Conservation (phyloP, 2,113 vertebrate species). For the Polypterus bichir region DNA sequence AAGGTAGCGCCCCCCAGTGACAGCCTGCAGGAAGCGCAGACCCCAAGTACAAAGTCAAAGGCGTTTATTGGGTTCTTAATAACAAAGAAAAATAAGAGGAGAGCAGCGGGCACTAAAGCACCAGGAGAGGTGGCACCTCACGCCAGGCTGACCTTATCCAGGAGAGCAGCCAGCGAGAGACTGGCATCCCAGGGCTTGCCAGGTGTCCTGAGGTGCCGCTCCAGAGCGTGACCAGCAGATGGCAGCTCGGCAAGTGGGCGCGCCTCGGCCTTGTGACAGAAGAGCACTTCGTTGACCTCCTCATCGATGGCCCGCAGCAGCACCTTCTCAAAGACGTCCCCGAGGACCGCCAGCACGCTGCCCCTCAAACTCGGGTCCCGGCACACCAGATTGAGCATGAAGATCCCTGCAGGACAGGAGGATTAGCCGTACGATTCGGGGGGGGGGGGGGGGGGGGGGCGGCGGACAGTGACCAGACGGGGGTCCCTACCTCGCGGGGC, state of each 20-base stretch:
- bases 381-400: slow-evolving; percentile 87
- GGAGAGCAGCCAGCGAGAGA: slow-evolving; percentile 56
- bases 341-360: slow-evolving; percentile 56
- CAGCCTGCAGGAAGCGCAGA: no score
- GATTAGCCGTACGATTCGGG: neutral
- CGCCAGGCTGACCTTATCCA: slow-evolving; percentile 62
- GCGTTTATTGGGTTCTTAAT: no score
- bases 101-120: no score
- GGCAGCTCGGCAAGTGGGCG: slow-evolving; percentile 31
- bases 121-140: slow-evolving; percentile 26
- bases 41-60: no score
- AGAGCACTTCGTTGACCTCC: slow-evolving; percentile 80
- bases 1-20: no score
- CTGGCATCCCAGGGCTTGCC: slow-evolving; percentile 45
- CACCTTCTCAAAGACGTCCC: slow-evolving; percentile 57
- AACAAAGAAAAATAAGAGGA: no score
- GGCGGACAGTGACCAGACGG: neutral
- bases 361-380: slow-evolving; percentile 62
- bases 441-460: no score
- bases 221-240: slow-evolving; percentile 49
- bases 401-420: slow-evolving; percentile 55
- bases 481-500: slow-evolving; percentile 56
- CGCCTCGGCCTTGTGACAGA: slow-evolving; percentile 40
- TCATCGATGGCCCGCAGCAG: slow-evolving; percentile 60
- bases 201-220: slow-evolving; percentile 45